phyloP scores from a whole-genome alignment of 2,797 vertebrate species.

The Cyclura pinguis region DNA sequence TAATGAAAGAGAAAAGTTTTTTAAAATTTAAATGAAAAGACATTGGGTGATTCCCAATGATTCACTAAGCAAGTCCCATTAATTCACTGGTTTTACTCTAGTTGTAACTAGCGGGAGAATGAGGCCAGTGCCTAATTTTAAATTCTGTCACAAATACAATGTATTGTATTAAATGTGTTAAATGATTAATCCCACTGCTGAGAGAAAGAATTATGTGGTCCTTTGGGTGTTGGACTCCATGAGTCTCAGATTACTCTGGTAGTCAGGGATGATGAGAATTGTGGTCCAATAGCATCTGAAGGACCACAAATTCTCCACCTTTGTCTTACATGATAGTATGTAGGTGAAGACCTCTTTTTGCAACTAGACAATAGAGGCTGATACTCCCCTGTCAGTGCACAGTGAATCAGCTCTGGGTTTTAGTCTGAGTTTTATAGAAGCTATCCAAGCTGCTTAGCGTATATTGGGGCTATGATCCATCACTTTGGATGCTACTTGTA shows the following conservation, averaged over 20 bases:
- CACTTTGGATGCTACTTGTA: too few species aligned
- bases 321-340: not conserved
- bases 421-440: too few species aligned
- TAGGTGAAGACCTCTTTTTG: not conserved
- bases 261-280: not conserved
- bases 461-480: too few species aligned
- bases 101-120: too few species aligned
- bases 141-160: too few species aligned
- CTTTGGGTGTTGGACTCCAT: not conserved
- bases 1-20: not conserved
- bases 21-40: not conserved
- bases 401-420: too few species aligned
- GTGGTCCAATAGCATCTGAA: not conserved
- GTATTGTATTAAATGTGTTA: not conserved
- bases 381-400: too few species aligned
- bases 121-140: too few species aligned
- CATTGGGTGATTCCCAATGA: too few species aligned
- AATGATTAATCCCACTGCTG: not conserved
- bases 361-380: not conserved
- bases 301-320: not conserved
- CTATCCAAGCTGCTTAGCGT: too few species aligned
- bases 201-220: not conserved
- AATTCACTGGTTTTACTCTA: too few species aligned
- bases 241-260: not conserved
- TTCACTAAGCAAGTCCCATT: too few species aligned